These are phyloP conservation scores for Cheilosia scutellata DNA, from an alignment of 2,888 invertebrate genomes.

Conservation along the genomic window DNA sequence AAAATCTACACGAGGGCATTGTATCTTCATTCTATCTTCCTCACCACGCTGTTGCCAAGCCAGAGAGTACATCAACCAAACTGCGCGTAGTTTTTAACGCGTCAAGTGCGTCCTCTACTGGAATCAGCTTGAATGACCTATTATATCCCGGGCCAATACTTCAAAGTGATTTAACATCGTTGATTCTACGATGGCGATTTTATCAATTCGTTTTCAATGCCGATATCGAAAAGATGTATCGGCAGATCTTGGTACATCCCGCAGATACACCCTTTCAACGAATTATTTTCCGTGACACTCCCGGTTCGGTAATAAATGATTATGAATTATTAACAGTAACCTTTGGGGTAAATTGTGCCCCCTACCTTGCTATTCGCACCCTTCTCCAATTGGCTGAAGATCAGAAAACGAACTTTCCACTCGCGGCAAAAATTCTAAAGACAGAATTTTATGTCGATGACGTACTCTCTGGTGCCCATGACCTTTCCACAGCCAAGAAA, in stretches of 20 bases:
- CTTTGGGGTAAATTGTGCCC: too few relatives aligned
- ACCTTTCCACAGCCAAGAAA: constrained; percentile 17
- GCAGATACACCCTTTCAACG: constrained; percentile 70
- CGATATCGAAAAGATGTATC: constrained; percentile 77
- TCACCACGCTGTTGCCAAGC: constrained; percentile 62
- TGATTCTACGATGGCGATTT: constrained; percentile 71
- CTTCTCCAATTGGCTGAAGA: too few relatives aligned
- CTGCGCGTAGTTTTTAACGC: constrained; percentile 73
- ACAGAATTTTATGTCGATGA: constrained; percentile 65
- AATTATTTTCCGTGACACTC: constrained; percentile 38
- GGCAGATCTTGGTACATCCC: constrained; percentile 71
- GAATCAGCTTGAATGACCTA: constrained; percentile 57
- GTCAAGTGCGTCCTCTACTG: constrained; percentile 39
- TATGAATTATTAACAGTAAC: too few relatives aligned
- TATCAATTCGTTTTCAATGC: constrained; percentile 74
- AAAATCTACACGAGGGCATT: background rate
- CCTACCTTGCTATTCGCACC: too few relatives aligned
- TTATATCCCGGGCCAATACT: constrained; percentile 71
- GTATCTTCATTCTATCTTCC: constrained; percentile 50
- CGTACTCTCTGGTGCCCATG: constrained; percentile 53
- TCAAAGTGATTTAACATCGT: constrained; percentile 74
- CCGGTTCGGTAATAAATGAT: too few relatives aligned
- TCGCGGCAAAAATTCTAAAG: constrained; percentile 40
- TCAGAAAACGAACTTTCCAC: background rate
- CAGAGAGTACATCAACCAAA: constrained; percentile 60